A percentile compares a stretch with the other conserved stretches of the same genome.
Conservation (phyloP, 2,888 invertebrate species). For the Stramonita haemastoma region DNA sequence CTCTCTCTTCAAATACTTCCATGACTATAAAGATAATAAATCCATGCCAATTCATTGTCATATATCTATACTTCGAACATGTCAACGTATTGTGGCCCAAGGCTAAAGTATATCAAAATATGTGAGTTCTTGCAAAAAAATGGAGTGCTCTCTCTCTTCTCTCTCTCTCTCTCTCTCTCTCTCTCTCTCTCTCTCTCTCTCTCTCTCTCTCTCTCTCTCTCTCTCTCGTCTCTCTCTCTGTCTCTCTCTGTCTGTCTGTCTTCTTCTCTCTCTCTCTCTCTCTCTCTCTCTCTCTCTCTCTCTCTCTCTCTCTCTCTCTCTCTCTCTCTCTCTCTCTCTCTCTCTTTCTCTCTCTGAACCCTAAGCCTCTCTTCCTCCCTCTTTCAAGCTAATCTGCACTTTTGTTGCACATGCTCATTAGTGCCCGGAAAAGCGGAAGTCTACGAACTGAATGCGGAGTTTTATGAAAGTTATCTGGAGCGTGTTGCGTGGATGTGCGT, state of each 20-base stretch:
- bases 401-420: too few relatives aligned
- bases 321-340: not conserved
- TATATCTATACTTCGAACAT: too few relatives aligned
- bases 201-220: not conserved
- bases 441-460: too few relatives aligned
- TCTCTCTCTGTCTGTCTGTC: not conserved
- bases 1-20: too few relatives aligned
- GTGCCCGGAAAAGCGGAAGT: too few relatives aligned
- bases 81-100: too few relatives aligned
- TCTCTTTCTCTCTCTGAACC: not conserved
- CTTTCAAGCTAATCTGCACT: not conserved
- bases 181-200: not conserved
- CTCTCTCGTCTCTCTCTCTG: not conserved
- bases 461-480: too few relatives aligned
- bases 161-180: conserved; percentile 15
- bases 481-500: too few relatives aligned
- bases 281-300: not conserved
- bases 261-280: not conserved
- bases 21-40: too few relatives aligned
- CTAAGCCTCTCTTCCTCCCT: not conserved
- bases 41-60: too few relatives aligned
- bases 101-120: not conserved
- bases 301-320: not conserved
- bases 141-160: not conserved
- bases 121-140: too few relatives aligned